phyloP scores from a whole-genome alignment of 2,113 vertebrate genomes.

The Plestiodon gilberti region DNA sequence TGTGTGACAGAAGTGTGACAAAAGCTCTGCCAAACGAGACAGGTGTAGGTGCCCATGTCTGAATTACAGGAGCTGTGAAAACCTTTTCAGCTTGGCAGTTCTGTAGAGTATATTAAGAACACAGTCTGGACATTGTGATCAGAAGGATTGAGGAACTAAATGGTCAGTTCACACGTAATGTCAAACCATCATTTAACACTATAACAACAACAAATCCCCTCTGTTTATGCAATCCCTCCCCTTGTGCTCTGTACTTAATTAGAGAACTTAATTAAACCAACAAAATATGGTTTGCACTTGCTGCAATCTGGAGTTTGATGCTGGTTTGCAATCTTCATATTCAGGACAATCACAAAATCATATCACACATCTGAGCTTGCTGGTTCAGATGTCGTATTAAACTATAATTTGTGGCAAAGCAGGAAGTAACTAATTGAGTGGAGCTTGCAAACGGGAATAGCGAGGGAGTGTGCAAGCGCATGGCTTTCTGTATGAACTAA shows the following conservation, averaged over 20 bases:
- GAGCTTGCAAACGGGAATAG: no score
- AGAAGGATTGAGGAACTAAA: constrained; percentile 36
- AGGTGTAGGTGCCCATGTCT: constrained; percentile 61
- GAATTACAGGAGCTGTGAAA: constrained; percentile 47
- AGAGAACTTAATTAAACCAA: no score
- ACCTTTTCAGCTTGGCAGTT: constrained; percentile 52
- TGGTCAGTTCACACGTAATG: background rate
- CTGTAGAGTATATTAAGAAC: constrained; percentile 44
- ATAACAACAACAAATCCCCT: background rate
- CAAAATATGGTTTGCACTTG: background rate
- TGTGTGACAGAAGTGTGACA: constrained; percentile 59
- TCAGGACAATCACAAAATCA: background rate
- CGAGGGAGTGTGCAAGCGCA: no score
- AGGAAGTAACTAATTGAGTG: no score
- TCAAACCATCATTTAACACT: background rate
- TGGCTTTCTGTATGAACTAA: no score
- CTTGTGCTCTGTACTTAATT: background rate
- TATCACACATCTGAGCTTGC: background rate
- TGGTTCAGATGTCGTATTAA: no score
- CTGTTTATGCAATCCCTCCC: no score
- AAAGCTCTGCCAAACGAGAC: constrained; percentile 63
- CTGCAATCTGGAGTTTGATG: background rate
- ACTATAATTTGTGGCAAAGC: background rate
- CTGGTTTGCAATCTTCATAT: background rate
- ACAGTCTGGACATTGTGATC: constrained; percentile 37